Base-by-base conservation (phyloP, 2,888 invertebrate genomes). In the Eulithis testata region DNA sequence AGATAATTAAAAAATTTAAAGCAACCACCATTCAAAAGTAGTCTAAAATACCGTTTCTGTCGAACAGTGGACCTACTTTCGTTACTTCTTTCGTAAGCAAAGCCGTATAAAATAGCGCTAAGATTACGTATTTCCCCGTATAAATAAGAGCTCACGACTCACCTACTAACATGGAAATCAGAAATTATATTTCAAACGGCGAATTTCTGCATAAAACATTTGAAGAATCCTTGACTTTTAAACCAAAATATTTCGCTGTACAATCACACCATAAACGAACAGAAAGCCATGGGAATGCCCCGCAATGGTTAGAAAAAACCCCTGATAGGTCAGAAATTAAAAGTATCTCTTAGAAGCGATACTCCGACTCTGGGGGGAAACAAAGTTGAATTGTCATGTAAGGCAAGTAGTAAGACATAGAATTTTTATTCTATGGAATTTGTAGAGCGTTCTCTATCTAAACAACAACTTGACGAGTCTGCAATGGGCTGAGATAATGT, bases 271-370 rank as follows among this genome's bases (percentile, higher is more conserved):
- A 31, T 31, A 12, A 40, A 37, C n/a, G 21, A 21, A 44, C 55
- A 51, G 66, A 66, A 66, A 67, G 66, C 57, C 63, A 60, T 63
- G 49, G 37, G 57, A 63, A 53, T 60, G 45, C 36, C 50, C 14
- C 45, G 58, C 45, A 12, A 60, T 52, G 47, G 56, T 60, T 43
- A 47, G 37, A 37, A 9, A 40, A 59, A 50, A 57, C n/a, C n/a
- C n/a, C 49, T 49, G 49, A n/a, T 49, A 21, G 21, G 11, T 21
- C 11, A 21, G 4, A 49, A 49, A 4, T 11, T 21, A 49, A 21
- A 49, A 9, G 14, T 14, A 12, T 40, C 1, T 11, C 47, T 37
- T 50, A 51, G 66, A 62, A 55, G 59, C 55, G 59, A 53, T 44
- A 61, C 60, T 65, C 45, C 27, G 21, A 40, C 27, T 53, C 11